Evolutionary conservation across 2,113 vertebrate genomes (phyloP), one percentile per base, ranked within the genome.

Genomic region (Atlantisia rogersi): DNA sequence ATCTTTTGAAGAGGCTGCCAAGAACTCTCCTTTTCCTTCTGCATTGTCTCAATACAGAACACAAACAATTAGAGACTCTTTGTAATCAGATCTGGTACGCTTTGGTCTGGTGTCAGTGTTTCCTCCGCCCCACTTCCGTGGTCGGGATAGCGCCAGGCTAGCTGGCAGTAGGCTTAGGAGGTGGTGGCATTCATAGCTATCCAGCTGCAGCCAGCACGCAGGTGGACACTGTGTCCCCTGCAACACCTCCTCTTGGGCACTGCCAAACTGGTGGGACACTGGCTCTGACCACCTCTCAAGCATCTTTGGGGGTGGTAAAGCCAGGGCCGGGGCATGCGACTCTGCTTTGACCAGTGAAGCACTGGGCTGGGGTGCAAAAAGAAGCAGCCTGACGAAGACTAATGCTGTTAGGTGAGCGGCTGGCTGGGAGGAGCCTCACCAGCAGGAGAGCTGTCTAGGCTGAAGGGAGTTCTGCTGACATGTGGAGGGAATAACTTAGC

Each of bases 31-130:
- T 83, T 94, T 95, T 93, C 80, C 56, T 79, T 82, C 91, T 88
- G 64, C 77, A 9, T 62, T 82, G 69, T 94, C 81, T 74, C 58
- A 71, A 35, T 53, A 88, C 88, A 84, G 74, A 95, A 83, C 58
- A 86, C 82, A 82, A 95, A 79, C 75, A 82, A 92, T 88, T 96
- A 96, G 94, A 95, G 86, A 92, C 82, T 94, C 90, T 95, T 82
- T 87, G 67, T 71, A 88, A 97, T 79, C 94, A 92, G 68, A 71
- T 92, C 80, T 69, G 75, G 20, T 89, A 50, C 0, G 0, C 52
- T 71, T 94, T 82, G 64, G 50, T 96, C 59, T 93, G 78, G 86
- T 85, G 83, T 88, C 90, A 58, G 37, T 82, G 64, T 70, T 62
- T 95, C 86, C 65, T 87, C 92, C 3, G 2, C 22, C 28, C 53